These are phyloP conservation scores for Caenorhabditis plicata DNA, from an alignment of 2,888 invertebrate genomes.

Conservation along the genomic window DNA sequence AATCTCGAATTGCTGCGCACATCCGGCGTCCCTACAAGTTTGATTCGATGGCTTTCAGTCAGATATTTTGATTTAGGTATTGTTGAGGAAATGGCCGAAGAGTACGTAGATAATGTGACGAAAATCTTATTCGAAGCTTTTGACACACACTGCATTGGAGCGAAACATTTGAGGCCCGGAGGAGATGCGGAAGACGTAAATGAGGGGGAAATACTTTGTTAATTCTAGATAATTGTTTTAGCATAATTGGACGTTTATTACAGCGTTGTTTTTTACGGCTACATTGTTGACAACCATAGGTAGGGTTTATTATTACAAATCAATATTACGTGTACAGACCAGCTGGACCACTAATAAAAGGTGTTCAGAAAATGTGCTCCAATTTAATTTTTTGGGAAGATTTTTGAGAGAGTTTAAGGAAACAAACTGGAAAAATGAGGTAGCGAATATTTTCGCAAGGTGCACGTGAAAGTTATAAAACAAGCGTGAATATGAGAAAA, in stretches of 20 bases:
- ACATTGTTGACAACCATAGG: conserved; percentile 65
- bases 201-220: not conserved
- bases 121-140: conserved; percentile 64
- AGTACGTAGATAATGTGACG: conserved; percentile 63
- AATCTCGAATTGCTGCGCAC: conserved; percentile 54
- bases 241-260: conserved; percentile 62
- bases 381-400: too few relatives aligned
- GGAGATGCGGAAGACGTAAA: conserved; percentile 37
- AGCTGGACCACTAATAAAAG: too few relatives aligned
- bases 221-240: conserved; percentile 8
- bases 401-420: too few relatives aligned
- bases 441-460: too few relatives aligned
- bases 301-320: too few relatives aligned
- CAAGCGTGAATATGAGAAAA: too few relatives aligned
- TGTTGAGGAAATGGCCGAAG: conserved; percentile 42
- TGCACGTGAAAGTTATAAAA: too few relatives aligned
- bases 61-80: conserved; percentile 19
- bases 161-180: conserved; percentile 46
- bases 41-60: too few relatives aligned
- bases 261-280: conserved; percentile 64
- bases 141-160: conserved; percentile 64
- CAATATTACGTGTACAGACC: too few relatives aligned
- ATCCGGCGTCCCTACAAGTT: conserved; percentile 13
- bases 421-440: too few relatives aligned
- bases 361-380: too few relatives aligned